These are phyloP conservation scores for Tolypeutes matacus DNA, from an alignment of 2,797 vertebrate genomes.

Conservation along the genomic window DNA sequence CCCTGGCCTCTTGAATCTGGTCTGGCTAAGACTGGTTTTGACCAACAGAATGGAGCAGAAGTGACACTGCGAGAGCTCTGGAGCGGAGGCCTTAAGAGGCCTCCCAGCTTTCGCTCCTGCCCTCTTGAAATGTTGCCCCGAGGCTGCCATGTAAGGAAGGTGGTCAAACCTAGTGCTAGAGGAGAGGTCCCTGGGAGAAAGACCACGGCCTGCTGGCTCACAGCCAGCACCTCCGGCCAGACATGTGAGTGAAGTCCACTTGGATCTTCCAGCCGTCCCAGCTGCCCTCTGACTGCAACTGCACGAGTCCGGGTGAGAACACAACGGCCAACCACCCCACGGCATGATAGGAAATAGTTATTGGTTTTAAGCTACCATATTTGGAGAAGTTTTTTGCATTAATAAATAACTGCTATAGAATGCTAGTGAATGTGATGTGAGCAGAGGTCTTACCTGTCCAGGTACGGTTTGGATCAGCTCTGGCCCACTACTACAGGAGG, in stretches of 20 bases:
- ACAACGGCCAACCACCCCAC: background rate
- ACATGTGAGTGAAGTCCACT: background rate
- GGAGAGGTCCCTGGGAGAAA: background rate
- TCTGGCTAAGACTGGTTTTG: background rate
- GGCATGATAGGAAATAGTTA: background rate
- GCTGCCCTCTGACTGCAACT: background rate
- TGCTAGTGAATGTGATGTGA: background rate
- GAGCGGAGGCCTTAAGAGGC: background rate
- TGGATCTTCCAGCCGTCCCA: background rate
- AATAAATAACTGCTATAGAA: background rate
- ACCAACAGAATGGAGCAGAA: background rate
- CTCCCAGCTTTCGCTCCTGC: background rate
- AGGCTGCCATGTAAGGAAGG: background rate
- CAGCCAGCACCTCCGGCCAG: background rate
- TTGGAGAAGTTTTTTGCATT: background rate
- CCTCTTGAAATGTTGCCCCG: background rate
- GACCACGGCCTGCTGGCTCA: rapidly evolving
- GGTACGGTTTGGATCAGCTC: background rate
- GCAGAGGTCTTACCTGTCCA: background rate
- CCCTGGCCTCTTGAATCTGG: background rate
- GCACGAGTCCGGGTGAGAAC: rapidly evolving
- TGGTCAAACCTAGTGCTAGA: background rate
- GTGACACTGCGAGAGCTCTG: background rate
- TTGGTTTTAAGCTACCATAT: background rate
- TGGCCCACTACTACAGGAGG: background rate